A percentile compares a stretch with the other conserved stretches of the same genome.
Conservation (phyloP, 2,888 invertebrate species). For the Eristalis tenax region DNA sequence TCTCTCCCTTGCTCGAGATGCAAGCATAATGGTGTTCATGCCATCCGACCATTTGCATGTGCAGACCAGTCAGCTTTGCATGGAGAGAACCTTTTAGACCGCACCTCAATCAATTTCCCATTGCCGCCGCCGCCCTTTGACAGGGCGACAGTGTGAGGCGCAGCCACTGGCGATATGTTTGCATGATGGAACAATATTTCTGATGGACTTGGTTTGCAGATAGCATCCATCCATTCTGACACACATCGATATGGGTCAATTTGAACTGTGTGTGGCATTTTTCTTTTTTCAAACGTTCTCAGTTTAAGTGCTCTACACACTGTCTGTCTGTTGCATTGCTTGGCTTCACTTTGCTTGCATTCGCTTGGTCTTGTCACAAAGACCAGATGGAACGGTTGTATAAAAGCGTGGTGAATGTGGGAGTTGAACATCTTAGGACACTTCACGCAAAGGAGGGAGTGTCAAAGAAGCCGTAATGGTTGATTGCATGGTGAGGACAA, state of each 20-base stretch:
- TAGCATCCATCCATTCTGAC: background rate
- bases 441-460: background rate
- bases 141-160: background rate
- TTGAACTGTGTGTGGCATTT: background rate
- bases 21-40: background rate
- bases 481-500: background rate
- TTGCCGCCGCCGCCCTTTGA: background rate
- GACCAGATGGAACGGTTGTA: background rate
- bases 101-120: background rate
- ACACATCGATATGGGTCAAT: background rate
- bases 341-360: background rate
- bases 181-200: background rate
- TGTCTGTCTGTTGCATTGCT: background rate
- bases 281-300: background rate
- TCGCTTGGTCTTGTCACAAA: background rate
- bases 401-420: background rate
- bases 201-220: background rate
- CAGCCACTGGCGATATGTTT: background rate
- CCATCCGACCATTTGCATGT: background rate
- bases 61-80: background rate
- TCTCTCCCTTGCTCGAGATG: background rate
- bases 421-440: background rate
- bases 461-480: background rate
- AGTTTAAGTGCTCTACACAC: background rate
- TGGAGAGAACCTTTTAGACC: background rate